phyloP scores from a whole-genome alignment of 2,797 vertebrate species.

The Spea hammondii region DNA sequence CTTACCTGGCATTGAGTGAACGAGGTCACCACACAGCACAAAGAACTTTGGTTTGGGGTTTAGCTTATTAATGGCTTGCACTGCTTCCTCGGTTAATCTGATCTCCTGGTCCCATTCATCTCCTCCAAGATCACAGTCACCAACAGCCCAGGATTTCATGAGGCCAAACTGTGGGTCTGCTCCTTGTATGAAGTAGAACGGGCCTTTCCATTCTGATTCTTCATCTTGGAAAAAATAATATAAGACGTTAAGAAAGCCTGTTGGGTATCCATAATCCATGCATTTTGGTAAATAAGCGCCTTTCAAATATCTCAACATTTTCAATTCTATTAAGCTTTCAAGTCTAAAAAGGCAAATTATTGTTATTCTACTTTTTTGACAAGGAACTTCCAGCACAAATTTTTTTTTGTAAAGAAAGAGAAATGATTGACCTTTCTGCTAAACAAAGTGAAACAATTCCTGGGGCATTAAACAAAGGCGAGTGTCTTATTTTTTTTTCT shows the following conservation, averaged over 20 bases:
- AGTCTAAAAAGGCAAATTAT: constrained; percentile 10
- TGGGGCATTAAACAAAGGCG: not conserved
- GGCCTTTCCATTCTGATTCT: constrained; percentile 82
- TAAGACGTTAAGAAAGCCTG: not conserved
- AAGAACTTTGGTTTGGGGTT: constrained; percentile 84
- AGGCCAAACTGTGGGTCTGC: constrained; percentile 96
- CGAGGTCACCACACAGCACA: constrained; percentile 88
- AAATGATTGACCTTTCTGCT: constrained; percentile 31
- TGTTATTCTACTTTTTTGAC: constrained; percentile 7
- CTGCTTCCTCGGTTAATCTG: constrained; percentile 78
- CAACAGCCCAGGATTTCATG: constrained; percentile 88
- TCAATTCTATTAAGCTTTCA: not conserved
- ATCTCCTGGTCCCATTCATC: constrained; percentile 90
- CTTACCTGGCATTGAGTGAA: constrained; percentile 94
- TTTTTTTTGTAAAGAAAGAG: not conserved
- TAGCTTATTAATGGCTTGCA: constrained; percentile 82
- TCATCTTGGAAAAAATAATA: constrained; percentile 65
- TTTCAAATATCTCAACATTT: constrained; percentile 18
- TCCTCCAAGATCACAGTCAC: constrained; percentile 76
- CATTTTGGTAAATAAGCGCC: constrained; percentile 1
- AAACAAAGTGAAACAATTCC: constrained; percentile 35
- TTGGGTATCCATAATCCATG: constrained; percentile 3
- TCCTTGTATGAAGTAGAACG: constrained; percentile 92
- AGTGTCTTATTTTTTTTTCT: constrained; percentile 23
- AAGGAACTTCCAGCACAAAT: not conserved